phyloP scores from a whole-genome alignment of 2,888 invertebrate genomes.

The Lasioglossum pauxillum region DNA sequence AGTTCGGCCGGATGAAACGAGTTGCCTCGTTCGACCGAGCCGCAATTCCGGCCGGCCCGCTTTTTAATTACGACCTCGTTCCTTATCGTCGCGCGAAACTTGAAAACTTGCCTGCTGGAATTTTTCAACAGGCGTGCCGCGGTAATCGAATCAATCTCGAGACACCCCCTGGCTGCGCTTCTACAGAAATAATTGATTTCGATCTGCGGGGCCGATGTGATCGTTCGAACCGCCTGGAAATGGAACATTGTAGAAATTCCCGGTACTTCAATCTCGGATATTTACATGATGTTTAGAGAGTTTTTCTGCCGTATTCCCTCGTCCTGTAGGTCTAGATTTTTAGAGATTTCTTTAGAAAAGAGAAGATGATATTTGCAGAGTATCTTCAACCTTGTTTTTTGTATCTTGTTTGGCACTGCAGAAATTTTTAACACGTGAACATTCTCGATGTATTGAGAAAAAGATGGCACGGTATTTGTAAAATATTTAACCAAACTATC shows the following conservation, averaged over 20 bases:
- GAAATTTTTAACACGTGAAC: not conserved
- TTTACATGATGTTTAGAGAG: not conserved
- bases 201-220: not conserved
- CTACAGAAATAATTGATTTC: slow-evolving; percentile 30
- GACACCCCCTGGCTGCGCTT: not conserved
- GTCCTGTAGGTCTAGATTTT: not conserved
- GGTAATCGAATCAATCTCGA: slow-evolving; percentile 35
- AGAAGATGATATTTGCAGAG: not conserved
- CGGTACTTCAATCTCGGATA: not conserved
- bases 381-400: not conserved
- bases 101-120: not conserved
- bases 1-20: slow-evolving; percentile 30
- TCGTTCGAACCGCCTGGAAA: not conserved
- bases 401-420: not conserved
- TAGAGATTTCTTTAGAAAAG: not conserved
- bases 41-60: not conserved
- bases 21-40: slow-evolving; percentile 33
- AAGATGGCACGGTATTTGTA: too few species aligned
- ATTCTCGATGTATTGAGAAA: too few species aligned
- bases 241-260: not conserved
- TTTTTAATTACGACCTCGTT: slow-evolving; percentile 52
- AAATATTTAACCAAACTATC: too few species aligned
- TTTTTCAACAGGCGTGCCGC: slow-evolving; percentile 10
- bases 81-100: not conserved
- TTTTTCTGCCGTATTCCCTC: not conserved